Base-by-base conservation (phyloP, 1,140 invertebrate genomes). In the Agraylea sexmaculata region DNA sequence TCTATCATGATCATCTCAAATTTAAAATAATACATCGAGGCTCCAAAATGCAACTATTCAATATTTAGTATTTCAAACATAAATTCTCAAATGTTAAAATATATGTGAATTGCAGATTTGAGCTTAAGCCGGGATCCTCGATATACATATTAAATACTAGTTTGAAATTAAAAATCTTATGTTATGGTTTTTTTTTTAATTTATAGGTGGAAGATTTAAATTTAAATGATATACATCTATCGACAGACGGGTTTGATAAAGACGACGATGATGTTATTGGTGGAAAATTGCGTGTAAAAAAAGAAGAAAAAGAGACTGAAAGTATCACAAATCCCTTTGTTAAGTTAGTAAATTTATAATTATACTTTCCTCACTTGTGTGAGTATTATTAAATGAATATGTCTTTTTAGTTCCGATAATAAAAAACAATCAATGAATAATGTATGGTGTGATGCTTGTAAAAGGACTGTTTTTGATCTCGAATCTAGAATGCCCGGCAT, bases 401-500 rank as follows among this genome's bases (percentile, higher is more conserved):
- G n/a, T n/a, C 6, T 25, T 25, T 25, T 25, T 6, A 6, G 6
- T 7, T 25, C n/a, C 23, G n/a, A 25, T n/a, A 25, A 25, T 25
- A n/a, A 7, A n/a, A 25, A 7, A 25, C 6, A 7, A 25, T 7
- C n/a, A 25, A 7, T 25, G 23, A 25, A 7, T 25, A 29, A 45
- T 27, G n/a, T 32, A 1, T 56, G 52, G 53, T 58, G 57, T 30
- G 49, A 47, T 28, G 28, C 34, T 13, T 58, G 54, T 48, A 52
- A 54, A 42, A 32, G 18, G 12, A 50, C 46, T 22, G 51, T 53
- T 19, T 39, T 43, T n/a, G 49, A 52, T 25, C 40, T 55, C 18
- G 53, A 54, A 32, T 27, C 47, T 22, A 51, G 48, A n/a, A 53
- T 54, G 53, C 55, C 52, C 16, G 54, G 50, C 15, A 51, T 53